Conservation (phyloP, 2,888 invertebrate genomes). For the Sialis fuliginosa region DNA sequence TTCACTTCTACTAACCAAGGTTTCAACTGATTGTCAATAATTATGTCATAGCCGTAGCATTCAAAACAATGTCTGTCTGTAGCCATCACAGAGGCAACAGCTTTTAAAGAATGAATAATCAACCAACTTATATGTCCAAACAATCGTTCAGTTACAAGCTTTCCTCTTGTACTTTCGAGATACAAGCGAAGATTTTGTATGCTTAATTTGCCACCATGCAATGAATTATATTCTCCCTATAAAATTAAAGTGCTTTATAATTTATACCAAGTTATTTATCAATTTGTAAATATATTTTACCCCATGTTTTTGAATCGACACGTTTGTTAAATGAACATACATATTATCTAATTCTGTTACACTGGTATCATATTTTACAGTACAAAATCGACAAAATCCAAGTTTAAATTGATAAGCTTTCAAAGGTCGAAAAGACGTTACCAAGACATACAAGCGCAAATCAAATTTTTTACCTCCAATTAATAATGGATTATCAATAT, state of each 20-base stretch:
- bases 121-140: conserved; percentile 81
- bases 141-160: conserved; percentile 70
- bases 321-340: conserved; percentile 91
- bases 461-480: conserved; percentile 96
- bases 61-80: conserved; percentile 86
- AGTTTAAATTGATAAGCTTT: conserved; percentile 84
- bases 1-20: conserved; percentile 93
- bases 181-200: conserved; percentile 79
- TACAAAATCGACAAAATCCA: conserved; percentile 92
- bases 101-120: conserved; percentile 83
- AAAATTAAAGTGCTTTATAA: conserved; percentile 8
- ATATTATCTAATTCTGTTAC: conserved; percentile 77
- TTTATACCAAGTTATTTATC: too few species aligned
- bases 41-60: conserved; percentile 92
- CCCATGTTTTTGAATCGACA: conserved; percentile 95
- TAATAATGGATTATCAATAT: conserved; percentile 85
- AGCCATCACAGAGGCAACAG: conserved; percentile 83
- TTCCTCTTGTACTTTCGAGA: conserved; percentile 79
- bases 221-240: conserved; percentile 79
- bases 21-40: conserved; percentile 84
- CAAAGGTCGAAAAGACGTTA: conserved; percentile 82
- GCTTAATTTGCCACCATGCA: conserved; percentile 90
- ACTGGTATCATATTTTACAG: conserved; percentile 84
- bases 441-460: conserved; percentile 77
- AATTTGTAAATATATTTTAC: conserved; percentile 25